A percentile compares a stretch with the other conserved stretches of the same genome.
These are phyloP conservation scores for Drosophila baimaii DNA, from an alignment of 1,140 invertebrate species.

Conservation along the genomic window DNA sequence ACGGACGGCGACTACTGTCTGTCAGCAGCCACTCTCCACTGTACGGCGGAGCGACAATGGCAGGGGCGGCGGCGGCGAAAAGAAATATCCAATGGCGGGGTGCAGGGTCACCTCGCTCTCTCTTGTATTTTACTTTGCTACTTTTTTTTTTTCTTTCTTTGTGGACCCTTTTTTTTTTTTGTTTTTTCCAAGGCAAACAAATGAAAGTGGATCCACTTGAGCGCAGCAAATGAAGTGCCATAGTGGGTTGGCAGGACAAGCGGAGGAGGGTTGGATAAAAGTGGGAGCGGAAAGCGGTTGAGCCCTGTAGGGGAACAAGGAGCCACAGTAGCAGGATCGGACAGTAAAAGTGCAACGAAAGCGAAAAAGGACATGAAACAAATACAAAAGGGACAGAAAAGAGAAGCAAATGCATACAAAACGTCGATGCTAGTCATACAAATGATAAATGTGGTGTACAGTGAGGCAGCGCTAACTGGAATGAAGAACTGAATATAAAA, in stretches of 20 bases:
- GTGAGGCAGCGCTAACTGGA: not conserved
- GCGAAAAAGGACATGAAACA: constrained; percentile 77
- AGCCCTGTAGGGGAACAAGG: constrained; percentile 10
- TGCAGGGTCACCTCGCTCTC: constrained; percentile 1
- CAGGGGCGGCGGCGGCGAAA: constrained; percentile 16
- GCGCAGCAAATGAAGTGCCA: constrained; percentile 81
- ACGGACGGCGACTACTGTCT: constrained; percentile 47
- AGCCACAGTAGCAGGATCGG: constrained; percentile 47
- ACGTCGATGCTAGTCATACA: constrained; percentile 70
- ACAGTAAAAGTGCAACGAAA: constrained; percentile 83
- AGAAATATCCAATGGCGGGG: constrained; percentile 57
- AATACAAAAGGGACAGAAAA: constrained; percentile 52
- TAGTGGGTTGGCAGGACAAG: constrained; percentile 43
- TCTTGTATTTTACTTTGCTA: constrained; percentile 13
- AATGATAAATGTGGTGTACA: constrained; percentile 53
- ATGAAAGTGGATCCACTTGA: constrained; percentile 84
- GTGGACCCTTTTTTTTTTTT: constrained; percentile 31
- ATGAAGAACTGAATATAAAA: not conserved
- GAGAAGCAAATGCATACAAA: constrained; percentile 48
- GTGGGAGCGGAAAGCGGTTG: not conserved
- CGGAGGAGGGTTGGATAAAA: constrained; percentile 7
- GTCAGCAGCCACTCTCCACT: constrained; percentile 72
- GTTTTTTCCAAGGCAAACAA: constrained; percentile 70
- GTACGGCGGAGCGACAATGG: constrained; percentile 73
- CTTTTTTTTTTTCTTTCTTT: not conserved